These are phyloP conservation scores for Styela clava DNA, from an alignment of 23 tunicate species.

Conservation along the genomic window DNA sequence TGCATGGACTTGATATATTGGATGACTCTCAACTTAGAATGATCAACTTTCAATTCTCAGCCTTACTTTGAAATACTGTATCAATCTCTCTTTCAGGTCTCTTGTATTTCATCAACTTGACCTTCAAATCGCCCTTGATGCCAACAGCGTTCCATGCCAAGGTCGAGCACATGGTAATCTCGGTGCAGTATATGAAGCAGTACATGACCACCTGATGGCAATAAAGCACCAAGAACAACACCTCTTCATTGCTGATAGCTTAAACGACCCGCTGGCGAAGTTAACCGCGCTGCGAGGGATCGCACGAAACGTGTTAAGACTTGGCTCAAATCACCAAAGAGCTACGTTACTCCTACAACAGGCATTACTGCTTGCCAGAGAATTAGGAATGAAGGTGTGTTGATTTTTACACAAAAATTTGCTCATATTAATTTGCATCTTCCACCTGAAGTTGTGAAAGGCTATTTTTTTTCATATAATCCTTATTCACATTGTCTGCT, in stretches of 20 bases:
- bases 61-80: too few species aligned
- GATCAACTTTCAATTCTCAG: too few species aligned
- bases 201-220: slow-evolving; percentile 37
- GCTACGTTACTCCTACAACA: slow-evolving; percentile 58
- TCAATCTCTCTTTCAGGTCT: slow-evolving; percentile 41
- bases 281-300: slow-evolving; percentile 60
- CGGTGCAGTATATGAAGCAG: slow-evolving; percentile 50
- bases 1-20: too few species aligned
- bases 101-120: slow-evolving; percentile 72
- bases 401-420: too few species aligned
- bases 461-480: too few species aligned
- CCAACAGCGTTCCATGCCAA: slow-evolving; percentile 67
- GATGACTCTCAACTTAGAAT: too few species aligned
- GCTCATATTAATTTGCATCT: too few species aligned
- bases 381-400: slow-evolving; percentile 15
- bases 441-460: too few species aligned
- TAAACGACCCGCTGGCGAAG: slow-evolving; percentile 63
- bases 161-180: slow-evolving; percentile 85
- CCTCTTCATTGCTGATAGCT: slow-evolving; percentile 66
- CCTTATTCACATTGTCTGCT: too few species aligned
- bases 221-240: slow-evolving; percentile 65
- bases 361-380: slow-evolving; percentile 51
- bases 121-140: slow-evolving; percentile 54
- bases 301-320: slow-evolving; percentile 52
- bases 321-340: slow-evolving; percentile 31